phyloP scores from a whole-genome alignment of 2,888 invertebrate genomes.

The Mesochorus sp. region DNA sequence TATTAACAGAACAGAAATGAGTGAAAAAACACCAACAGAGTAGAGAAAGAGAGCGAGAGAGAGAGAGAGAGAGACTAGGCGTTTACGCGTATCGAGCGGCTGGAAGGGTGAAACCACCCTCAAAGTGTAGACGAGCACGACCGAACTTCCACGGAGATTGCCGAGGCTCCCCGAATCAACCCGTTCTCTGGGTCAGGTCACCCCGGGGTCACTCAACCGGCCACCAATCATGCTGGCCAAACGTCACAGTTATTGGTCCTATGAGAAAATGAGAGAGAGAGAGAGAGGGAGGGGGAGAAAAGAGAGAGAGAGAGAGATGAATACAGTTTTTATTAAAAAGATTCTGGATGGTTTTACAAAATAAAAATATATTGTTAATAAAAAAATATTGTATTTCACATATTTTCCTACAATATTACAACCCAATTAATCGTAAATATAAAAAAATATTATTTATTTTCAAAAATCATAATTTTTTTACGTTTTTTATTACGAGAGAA shows the following conservation, averaged over 20 bases:
- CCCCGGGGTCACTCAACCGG: constrained; percentile 63
- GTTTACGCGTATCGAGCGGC: constrained; percentile 63
- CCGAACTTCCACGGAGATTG: constrained; percentile 52
- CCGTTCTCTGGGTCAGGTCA: constrained; percentile 70
- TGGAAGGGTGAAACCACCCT: constrained; percentile 48
- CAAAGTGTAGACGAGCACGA: constrained; percentile 26
- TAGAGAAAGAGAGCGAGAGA: neutral
- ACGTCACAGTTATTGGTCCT: constrained; percentile 22
- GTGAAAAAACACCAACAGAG: constrained; percentile 9
- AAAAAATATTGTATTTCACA: too few species aligned
- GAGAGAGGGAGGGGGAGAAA: neutral
- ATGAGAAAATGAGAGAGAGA: neutral
- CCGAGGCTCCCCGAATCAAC: constrained; percentile 64
- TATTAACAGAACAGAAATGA: neutral
- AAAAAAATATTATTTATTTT: too few species aligned
- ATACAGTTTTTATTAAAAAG: too few species aligned
- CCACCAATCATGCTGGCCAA: constrained; percentile 50
- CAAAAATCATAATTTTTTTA: too few species aligned
- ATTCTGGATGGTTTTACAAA: too few species aligned
- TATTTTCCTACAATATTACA: too few species aligned
- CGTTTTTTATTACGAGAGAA: too few species aligned
- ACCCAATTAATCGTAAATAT: too few species aligned
- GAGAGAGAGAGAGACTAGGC: constrained; percentile 46
- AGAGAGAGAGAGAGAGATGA: too few species aligned
- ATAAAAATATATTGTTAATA: too few species aligned